Base-by-base conservation (phyloP, 2,888 invertebrate genomes). In the Hypercompe scribonia region DNA sequence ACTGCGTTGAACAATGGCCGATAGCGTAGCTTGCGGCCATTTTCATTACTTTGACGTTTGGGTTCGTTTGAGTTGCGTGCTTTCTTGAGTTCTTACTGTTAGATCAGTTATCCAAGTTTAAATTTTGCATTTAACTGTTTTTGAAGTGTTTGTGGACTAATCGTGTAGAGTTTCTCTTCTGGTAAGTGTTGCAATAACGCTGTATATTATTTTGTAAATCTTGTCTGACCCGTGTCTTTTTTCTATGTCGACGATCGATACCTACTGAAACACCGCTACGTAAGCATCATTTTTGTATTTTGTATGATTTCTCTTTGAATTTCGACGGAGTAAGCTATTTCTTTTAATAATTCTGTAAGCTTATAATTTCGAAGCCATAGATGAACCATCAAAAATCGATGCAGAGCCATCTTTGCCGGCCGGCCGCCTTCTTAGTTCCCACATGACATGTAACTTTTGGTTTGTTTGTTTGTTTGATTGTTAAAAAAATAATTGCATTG, bases 1-100 rank as follows among this genome's bases (percentile, higher is more conserved):
- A 73, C 61, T 24, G 31, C 31, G 10, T 7, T 18, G 61, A 2
- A 31, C 0, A 31, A 61, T 50, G 7, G 50, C 50, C 24, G 50
- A n/a, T 3, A 21, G 31, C 66, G 28, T 42, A 21, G 31, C 42
- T 24, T 46, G 66, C 73, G 28, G 79, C 81, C 81, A 81, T 81
- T 71, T 81, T 78, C 24, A 42, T 68, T 46, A 68, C 71, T 67
- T 78, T 81, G 81, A 81, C 81, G 72, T 81, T 82, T 80, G 42
- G 36, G 54, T 64, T 73, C 54, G 63, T 54, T 74, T 70, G 65
- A 36, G 13, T 61, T 61, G 61, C 5, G 18, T 18, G 61, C 18
- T 61, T 65, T 68, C 33, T 63, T 70, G 18, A 28, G 31, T 42
- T 42, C 33, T 24, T 66, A 21, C 46, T 66, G 31, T 21, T 31